phyloP scores from a whole-genome alignment of 2,888 invertebrate genomes.

The Fragum sueziense region DNA sequence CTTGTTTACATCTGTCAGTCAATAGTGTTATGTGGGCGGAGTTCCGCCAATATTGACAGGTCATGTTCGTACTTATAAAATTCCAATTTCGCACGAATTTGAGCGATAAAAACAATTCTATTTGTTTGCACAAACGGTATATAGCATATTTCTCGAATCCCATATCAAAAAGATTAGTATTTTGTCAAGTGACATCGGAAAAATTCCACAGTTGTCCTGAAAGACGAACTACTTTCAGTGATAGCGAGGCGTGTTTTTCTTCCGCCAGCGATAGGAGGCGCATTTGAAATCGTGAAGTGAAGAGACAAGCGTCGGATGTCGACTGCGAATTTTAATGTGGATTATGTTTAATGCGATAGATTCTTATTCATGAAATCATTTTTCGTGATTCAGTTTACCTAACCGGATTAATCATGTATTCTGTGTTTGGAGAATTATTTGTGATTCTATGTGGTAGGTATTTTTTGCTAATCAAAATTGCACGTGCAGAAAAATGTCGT shows the following conservation, averaged over 20 bases:
- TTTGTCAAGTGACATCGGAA: conserved; percentile 20
- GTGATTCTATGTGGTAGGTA: conserved; percentile 52
- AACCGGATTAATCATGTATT: conserved; percentile 30
- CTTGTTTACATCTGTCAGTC: conserved; percentile 23
- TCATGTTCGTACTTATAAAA: conserved; percentile 5
- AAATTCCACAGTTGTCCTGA: conserved; percentile 15
- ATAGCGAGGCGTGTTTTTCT: conserved; percentile 14
- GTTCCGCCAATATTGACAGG: conserved; percentile 10
- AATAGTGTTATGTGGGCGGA: conserved; percentile 25
- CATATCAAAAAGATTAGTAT: conserved; percentile 21
- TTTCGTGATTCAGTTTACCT: conserved; percentile 10
- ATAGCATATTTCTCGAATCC: conserved; percentile 11
- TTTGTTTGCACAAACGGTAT: not conserved
- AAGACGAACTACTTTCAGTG: conserved; percentile 18
- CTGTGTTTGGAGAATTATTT: conserved; percentile 20
- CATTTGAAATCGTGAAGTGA: conserved; percentile 12
- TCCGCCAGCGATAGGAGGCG: conserved; percentile 22
- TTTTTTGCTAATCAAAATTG: not conserved
- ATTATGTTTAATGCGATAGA: conserved; percentile 28
- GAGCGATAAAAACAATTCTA: conserved; percentile 2
- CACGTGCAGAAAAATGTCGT: conserved; percentile 14
- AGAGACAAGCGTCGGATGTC: conserved; percentile 7
- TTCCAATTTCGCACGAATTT: conserved; percentile 5
- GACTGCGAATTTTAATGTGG: conserved; percentile 18
- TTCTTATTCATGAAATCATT: conserved; percentile 10